These are phyloP conservation scores for Delphinus delphis DNA, from an alignment of 2,113 vertebrate species.

Conservation along the genomic window DNA sequence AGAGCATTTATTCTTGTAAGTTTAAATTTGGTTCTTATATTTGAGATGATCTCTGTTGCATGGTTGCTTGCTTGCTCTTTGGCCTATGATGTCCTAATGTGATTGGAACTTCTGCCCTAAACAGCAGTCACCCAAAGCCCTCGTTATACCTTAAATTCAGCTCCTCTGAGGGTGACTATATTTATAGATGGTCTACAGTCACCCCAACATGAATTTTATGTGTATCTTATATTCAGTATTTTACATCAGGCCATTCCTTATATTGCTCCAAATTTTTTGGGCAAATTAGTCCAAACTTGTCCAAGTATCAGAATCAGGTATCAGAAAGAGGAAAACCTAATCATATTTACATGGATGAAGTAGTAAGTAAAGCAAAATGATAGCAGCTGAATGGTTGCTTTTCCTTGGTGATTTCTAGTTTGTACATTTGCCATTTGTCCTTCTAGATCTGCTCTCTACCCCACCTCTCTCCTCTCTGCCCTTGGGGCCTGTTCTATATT, in stretches of 20 bases:
- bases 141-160: background rate
- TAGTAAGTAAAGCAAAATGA: background rate
- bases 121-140: background rate
- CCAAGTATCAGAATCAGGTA: background rate
- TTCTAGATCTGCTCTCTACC: background rate
- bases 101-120: background rate
- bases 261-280: background rate
- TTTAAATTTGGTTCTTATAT: background rate
- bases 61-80: background rate
- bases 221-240: background rate
- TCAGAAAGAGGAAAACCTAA: background rate
- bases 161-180: background rate
- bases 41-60: background rate
- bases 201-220: background rate
- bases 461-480: background rate
- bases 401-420: background rate
- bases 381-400: background rate
- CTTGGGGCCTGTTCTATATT: fast-evolving
- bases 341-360: background rate
- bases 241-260: background rate
- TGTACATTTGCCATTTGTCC: background rate
- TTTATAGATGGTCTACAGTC: fast-evolving
- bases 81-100: background rate
- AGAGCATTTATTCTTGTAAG: background rate
- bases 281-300: background rate